A percentile compares a stretch with the other conserved stretches of the same genome.
phyloP scores from a whole-genome alignment of 2,797 vertebrate species.

The Melanogrammus aeglefinus region DNA sequence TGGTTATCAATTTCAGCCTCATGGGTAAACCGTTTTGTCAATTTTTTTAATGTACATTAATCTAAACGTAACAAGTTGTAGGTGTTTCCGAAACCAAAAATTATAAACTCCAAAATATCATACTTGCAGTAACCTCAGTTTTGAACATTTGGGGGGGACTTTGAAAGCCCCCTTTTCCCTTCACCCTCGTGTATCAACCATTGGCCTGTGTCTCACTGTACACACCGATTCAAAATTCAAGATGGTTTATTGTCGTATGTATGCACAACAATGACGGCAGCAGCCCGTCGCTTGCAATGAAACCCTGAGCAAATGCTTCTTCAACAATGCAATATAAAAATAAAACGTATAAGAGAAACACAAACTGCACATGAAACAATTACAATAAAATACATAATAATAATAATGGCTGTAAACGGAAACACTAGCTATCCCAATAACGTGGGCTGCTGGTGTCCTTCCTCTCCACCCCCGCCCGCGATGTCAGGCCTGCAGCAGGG shows the following conservation, averaged over 20 bases:
- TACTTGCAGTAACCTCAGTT: not conserved
- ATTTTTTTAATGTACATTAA: not conserved
- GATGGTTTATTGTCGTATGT: no score
- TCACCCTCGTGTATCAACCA: not conserved
- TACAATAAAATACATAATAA: no score
- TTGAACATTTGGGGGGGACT: not conserved
- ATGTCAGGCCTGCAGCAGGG: slow-evolving; percentile 70
- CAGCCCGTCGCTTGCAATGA: no score
- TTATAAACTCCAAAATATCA: not conserved
- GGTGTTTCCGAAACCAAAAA: not conserved
- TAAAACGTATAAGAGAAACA: slow-evolving; percentile 7
- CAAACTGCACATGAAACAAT: no score
- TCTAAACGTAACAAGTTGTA: not conserved
- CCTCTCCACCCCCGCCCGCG: slow-evolving; percentile 62
- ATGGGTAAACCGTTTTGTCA: not conserved
- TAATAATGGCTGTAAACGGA: no score
- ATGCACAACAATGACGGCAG: no score
- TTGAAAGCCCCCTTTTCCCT: not conserved
- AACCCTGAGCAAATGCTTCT: no score
- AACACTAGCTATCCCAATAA: slow-evolving; percentile 13
- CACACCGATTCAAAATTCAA: not conserved
- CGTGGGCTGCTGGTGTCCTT: slow-evolving; percentile 31
- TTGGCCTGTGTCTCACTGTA: not conserved
- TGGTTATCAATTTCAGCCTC: not conserved
- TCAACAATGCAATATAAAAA: slow-evolving; percentile 28